These are phyloP conservation scores for Poecilobothrus nobilitatus DNA, from an alignment of 2,888 invertebrate genomes.

Conservation along the genomic window DNA sequence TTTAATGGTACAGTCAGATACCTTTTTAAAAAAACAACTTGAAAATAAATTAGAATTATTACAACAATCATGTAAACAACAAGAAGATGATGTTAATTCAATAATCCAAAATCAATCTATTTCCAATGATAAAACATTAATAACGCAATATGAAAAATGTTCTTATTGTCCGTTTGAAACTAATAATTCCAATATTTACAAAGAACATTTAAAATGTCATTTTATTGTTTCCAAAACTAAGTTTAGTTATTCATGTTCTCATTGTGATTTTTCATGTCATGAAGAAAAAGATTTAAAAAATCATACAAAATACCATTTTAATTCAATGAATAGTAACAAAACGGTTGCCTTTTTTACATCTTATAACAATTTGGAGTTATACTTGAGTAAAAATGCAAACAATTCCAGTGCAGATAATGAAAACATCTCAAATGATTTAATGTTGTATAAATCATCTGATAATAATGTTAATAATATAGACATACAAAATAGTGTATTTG, in stretches of 20 bases:
- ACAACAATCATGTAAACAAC: constrained; percentile 17
- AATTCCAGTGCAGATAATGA: constrained; percentile 10
- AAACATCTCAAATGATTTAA: neutral
- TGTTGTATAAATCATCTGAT: neutral
- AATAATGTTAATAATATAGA: neutral
- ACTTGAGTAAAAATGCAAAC: constrained; percentile 29
- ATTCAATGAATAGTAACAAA: constrained; percentile 33
- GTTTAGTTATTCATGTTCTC: constrained; percentile 61
- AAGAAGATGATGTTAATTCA: constrained; percentile 11
- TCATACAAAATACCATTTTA: constrained; percentile 71
- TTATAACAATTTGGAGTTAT: constrained; percentile 39
- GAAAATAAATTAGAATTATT: constrained; percentile 30
- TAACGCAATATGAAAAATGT: constrained; percentile 45
- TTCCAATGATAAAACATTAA: constrained; percentile 29
- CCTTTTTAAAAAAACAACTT: constrained; percentile 37
- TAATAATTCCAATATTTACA: constrained; percentile 61
- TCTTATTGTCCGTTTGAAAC: constrained; percentile 73
- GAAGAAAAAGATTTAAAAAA: constrained; percentile 67
- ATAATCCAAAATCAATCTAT: neutral
- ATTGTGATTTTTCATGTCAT: constrained; percentile 73
- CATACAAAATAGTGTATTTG: neutral
- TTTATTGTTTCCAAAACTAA: constrained; percentile 49
- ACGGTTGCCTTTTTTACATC: constrained; percentile 40
- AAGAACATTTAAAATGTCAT: constrained; percentile 69
- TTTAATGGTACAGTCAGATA: constrained; percentile 23